A percentile compares a stretch with the other conserved stretches of the same genome.
These are phyloP conservation scores for Diuraphis noxia DNA, from an alignment of 1,140 invertebrate genomes.

Conservation along the genomic window DNA sequence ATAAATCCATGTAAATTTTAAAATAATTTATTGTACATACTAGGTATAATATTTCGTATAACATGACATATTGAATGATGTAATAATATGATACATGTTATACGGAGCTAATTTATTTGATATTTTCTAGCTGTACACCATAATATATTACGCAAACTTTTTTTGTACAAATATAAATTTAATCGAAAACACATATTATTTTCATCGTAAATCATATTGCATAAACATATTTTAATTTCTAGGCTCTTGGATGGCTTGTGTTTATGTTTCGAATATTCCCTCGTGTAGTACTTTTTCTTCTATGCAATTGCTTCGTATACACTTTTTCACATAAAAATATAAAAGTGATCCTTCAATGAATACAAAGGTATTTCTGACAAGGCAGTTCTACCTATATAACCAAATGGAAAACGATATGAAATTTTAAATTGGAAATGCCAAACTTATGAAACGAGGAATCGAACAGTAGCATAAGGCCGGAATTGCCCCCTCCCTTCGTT, in stretches of 20 bases:
- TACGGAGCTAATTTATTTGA: not conserved
- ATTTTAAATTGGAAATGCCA: conserved; percentile 54
- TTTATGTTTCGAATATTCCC: conserved; percentile 29
- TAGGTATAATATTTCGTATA: not conserved
- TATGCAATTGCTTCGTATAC: not conserved
- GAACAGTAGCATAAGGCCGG: conserved; percentile 26
- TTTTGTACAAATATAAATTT: conserved; percentile 1
- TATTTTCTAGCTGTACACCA: not conserved
- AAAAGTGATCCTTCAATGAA: conserved; percentile 41
- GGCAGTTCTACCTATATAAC: not conserved
- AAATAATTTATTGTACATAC: not conserved
- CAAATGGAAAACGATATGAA: conserved; percentile 42
- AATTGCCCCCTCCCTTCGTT: conserved; percentile 15
- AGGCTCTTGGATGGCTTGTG: not conserved
- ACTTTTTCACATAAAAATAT: conserved; percentile 35
- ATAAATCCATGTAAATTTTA: not conserved
- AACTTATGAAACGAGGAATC: conserved; percentile 45
- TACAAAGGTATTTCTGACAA: conserved; percentile 36
- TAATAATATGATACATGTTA: not conserved
- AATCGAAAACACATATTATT: conserved; percentile 1
- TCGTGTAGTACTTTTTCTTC: not conserved
- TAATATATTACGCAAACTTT: not conserved
- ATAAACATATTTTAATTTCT: conserved; percentile 36
- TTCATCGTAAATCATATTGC: conserved; percentile 1
- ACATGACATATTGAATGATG: not conserved